phyloP scores from a whole-genome alignment of 2,888 invertebrate species.

The Perizoma affinitatum region DNA sequence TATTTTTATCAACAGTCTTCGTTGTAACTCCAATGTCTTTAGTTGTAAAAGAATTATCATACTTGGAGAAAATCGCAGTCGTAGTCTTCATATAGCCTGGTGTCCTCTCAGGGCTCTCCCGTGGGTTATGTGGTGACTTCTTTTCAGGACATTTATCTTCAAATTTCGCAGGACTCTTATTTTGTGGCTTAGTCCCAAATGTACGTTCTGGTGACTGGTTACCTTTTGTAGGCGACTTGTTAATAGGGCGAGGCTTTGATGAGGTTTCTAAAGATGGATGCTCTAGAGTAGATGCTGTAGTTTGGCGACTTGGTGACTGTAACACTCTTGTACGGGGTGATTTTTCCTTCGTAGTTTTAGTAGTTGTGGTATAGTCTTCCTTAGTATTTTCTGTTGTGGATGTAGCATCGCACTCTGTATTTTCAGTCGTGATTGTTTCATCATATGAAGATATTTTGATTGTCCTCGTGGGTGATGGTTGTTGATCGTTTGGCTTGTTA shows the following conservation, averaged over 20 bases:
- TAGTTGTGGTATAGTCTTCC: slow-evolving; percentile 28
- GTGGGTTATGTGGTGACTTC: slow-evolving; percentile 14
- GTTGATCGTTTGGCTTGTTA: slow-evolving; percentile 24
- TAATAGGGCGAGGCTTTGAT: slow-evolving; percentile 19
- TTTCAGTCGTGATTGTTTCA: slow-evolving; percentile 36
- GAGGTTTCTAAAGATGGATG: slow-evolving; percentile 26
- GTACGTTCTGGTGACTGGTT: slow-evolving; percentile 10
- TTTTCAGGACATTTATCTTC: slow-evolving; percentile 21
- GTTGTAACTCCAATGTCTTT: slow-evolving; percentile 27
- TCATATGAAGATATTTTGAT: slow-evolving; percentile 26
- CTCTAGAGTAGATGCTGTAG: slow-evolving; percentile 16
- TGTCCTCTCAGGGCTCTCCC: slow-evolving; percentile 26
- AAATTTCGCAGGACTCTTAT: slow-evolving; percentile 11
- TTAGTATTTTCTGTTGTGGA: slow-evolving; percentile 33
- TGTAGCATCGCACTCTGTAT: slow-evolving; percentile 35
- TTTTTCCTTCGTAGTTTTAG: slow-evolving; percentile 32
- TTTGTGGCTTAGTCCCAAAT: slow-evolving; percentile 6
- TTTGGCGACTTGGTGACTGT: slow-evolving; percentile 36
- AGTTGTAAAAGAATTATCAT: slow-evolving; percentile 25
- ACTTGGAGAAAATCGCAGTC: slow-evolving; percentile 31
- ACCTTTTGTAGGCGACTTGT: slow-evolving; percentile 33
- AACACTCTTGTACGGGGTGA: slow-evolving; percentile 27
- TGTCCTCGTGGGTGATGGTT: slow-evolving; percentile 25
- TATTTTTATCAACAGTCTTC: slow-evolving; percentile 17
- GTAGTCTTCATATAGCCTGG: slow-evolving; percentile 38